These are phyloP conservation scores for Heterochromis multidens DNA, from an alignment of 2,113 vertebrate genomes.

Conservation along the genomic window DNA sequence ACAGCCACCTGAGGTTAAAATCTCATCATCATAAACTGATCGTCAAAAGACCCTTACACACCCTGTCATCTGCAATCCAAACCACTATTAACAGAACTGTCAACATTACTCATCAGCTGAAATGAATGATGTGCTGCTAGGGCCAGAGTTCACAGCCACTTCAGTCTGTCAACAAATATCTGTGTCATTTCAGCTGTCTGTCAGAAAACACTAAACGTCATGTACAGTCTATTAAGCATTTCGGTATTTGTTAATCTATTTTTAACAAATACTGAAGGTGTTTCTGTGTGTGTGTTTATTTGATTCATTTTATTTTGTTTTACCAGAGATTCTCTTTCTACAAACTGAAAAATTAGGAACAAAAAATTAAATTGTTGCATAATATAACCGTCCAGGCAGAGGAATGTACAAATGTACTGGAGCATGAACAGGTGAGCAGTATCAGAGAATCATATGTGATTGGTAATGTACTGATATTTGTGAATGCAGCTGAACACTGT, in stretches of 20 bases:
- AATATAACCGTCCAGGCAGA: background rate
- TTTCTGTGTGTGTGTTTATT: background rate
- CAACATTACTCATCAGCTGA: conserved; percentile 38
- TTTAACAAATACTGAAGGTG: background rate
- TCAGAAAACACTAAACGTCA: background rate
- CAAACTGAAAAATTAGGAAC: background rate
- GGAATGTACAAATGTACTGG: background rate
- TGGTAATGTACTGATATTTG: background rate
- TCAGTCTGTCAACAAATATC: conserved; percentile 20
- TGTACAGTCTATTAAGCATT: background rate
- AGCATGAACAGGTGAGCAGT: background rate
- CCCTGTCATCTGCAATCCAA: conserved; percentile 52
- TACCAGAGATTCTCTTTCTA: background rate
- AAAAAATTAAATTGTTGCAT: background rate
- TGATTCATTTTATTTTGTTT: background rate
- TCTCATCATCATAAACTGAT: conserved; percentile 13
- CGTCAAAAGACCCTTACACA: conserved; percentile 34
- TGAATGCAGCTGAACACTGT: background rate
- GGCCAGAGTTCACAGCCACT: conserved; percentile 38
- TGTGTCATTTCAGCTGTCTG: background rate
- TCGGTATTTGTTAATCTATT: background rate
- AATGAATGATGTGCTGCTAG: conserved; percentile 33
- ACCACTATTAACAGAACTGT: conserved; percentile 38
- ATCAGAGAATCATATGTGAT: background rate
- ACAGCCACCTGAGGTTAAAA: conserved; percentile 56